Evolutionary conservation across 2,113 vertebrate genomes (phyloP), one percentile per base, ranked within the genome.

Genomic region (Narcine bancroftii): DNA sequence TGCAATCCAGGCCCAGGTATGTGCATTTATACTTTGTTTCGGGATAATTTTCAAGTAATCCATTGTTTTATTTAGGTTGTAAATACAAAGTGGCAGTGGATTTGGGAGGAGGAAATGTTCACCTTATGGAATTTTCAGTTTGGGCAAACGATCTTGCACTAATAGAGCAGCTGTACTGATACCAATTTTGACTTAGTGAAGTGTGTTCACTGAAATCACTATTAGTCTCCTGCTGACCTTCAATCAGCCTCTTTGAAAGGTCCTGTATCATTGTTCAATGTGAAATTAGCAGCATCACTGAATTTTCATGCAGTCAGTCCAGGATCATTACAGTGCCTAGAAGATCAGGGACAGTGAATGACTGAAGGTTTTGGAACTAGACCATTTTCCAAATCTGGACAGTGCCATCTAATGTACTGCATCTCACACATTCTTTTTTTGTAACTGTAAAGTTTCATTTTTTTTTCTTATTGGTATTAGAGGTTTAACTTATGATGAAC

Each of bases 241-340:
- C 53, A 85, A 21, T 87, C 81, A 87, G 56, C 53, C n/a, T 87
- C n/a, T 60, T 87, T 87, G 81, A 87, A 36, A 60, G 81, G 53
- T 87, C n/a, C 81, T 87, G 56, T 60, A 87, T 87, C 50, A 60
- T 15, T 21, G n/a, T 15, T 60, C 36, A 87, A 50, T 87, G 81
- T 87, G 53, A 87, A 87, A 53, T 33, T 39, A 60, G 56, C 1
- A 60, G 53, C 33, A 87, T 21, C 17, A 33, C 19, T 87, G 81
- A 87, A 60, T 60, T 50, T 83, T 83, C 47, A 83, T 83, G 47
- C n/a, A 87, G 81, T 13, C n/a, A 60, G 53, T 53, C n/a, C 26
- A 56, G 56, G 33, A 60, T 60, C 17, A 87, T 87, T 60, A 63
- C 29, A 87, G 29, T 69, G 29, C 53, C 50, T 7, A 83, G 26